These are phyloP conservation scores for Sarcophaga carnaria DNA, from an alignment of 2,888 invertebrate species.

Conservation along the genomic window DNA sequence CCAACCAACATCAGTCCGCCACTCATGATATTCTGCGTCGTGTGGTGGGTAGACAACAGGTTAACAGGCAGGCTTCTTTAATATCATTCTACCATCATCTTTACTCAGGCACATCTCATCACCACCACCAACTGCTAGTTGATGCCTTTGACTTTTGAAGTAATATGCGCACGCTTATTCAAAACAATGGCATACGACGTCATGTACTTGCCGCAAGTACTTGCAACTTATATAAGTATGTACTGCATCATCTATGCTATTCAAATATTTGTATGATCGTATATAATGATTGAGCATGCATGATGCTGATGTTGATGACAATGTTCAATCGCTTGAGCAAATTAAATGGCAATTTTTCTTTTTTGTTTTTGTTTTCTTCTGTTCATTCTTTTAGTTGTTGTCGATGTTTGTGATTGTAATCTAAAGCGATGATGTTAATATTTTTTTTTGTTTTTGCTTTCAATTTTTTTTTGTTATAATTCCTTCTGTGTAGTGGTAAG, in stretches of 20 bases:
- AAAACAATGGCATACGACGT: slow-evolving; percentile 57
- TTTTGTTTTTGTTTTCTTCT: slow-evolving; percentile 4
- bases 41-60: slow-evolving; percentile 60
- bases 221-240: slow-evolving; percentile 57
- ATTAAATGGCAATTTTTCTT: slow-evolving; percentile 43
- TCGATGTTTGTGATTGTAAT: slow-evolving; percentile 61
- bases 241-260: slow-evolving; percentile 15
- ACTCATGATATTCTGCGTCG: slow-evolving; percentile 29
- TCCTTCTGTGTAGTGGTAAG: not conserved
- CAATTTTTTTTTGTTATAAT: slow-evolving; percentile 15
- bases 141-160: slow-evolving; percentile 29
- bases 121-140: not conserved
- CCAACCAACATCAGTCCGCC: not conserved
- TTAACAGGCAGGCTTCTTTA: slow-evolving; percentile 50
- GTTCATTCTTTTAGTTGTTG: slow-evolving; percentile 21
- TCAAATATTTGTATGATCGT: not conserved
- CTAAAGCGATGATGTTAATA: slow-evolving; percentile 54
- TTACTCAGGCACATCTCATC: not conserved
- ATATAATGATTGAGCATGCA: not conserved
- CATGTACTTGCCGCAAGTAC: slow-evolving; percentile 28
- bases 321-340: slow-evolving; percentile 65
- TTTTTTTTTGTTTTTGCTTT: slow-evolving; percentile 24
- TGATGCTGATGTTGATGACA: slow-evolving; percentile 52
- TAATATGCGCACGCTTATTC: slow-evolving; percentile 48
- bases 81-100: slow-evolving; percentile 3